Percentiles rank a stretch among this genome's conserved stretches.
Evolutionary conservation across 2,888 invertebrate species (phyloP).

Genomic region (Helicoverpa assulta): DNA sequence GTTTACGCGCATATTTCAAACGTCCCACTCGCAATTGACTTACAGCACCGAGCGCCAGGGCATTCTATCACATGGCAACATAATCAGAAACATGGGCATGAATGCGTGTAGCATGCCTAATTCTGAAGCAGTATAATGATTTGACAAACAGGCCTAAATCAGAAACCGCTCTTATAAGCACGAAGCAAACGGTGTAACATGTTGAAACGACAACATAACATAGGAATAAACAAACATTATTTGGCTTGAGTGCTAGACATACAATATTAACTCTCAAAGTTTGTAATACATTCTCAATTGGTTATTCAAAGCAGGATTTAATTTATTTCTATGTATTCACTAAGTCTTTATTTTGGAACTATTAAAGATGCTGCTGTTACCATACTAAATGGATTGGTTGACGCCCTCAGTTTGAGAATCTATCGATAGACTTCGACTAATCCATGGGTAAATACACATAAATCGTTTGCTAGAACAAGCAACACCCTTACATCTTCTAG

Average conservation of each 20-base stretch:
- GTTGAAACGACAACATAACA: too few species aligned
- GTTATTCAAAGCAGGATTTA: neutral
- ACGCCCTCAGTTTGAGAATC: too few species aligned
- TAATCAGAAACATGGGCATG: constrained; percentile 23
- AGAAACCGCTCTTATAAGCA: neutral
- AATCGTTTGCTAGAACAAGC: too few species aligned
- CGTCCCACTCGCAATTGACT: neutral
- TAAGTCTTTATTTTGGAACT: too few species aligned
- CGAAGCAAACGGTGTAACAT: neutral
- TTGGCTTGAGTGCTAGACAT: neutral
- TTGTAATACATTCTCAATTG: neutral
- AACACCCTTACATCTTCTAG: too few species aligned
- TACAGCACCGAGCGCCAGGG: constrained; percentile 3
- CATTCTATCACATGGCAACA: constrained; percentile 19
- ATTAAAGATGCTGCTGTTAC: too few species aligned
- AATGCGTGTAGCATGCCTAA: constrained; percentile 3
- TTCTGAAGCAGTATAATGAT: neutral
- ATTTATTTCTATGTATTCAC: too few species aligned
- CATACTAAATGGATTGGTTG: too few species aligned
- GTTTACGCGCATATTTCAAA: neutral
- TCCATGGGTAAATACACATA: too few species aligned
- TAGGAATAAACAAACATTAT: too few species aligned
- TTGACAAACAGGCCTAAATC: neutral
- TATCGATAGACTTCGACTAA: too few species aligned
- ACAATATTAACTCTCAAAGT: neutral